Percentiles rank a stretch among this genome's conserved stretches.
Evolutionary conservation across 2,113 vertebrate species (phyloP).

Genomic region (Nothoprocta pentlandii): DNA sequence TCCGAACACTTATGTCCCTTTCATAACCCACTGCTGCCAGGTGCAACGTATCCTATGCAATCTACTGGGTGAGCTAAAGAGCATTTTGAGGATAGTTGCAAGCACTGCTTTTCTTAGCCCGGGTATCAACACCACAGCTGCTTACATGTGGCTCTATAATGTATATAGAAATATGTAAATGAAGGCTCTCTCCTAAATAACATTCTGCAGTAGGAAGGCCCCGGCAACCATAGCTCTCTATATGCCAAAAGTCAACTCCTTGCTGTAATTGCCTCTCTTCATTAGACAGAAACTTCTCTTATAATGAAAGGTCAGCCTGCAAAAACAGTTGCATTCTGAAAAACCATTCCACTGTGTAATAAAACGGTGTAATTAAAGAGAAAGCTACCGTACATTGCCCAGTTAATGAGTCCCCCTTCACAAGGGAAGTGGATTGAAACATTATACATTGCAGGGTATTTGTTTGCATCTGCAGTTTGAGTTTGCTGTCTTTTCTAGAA

Average conservation of each 20-base stretch:
- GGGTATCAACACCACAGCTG: neutral
- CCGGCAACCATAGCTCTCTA: constrained; percentile 62
- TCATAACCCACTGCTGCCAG: neutral
- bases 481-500: constrained; percentile 3
- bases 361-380: constrained; percentile 69
- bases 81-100: neutral
- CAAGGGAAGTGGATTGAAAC: constrained; percentile 63
- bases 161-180: constrained; percentile 57
- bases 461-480: constrained; percentile 46
- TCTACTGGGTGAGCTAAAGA: neutral
- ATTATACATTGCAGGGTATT: constrained; percentile 37
- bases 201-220: constrained; percentile 34
- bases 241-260: constrained; percentile 59
- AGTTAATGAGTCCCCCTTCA: constrained; percentile 69
- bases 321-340: constrained; percentile 65
- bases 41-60: neutral
- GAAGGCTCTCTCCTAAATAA: constrained; percentile 55
- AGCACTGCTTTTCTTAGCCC: neutral
- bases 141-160: constrained; percentile 8
- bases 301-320: constrained; percentile 69
- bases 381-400: constrained; percentile 69
- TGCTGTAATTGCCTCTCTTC: constrained; percentile 69
- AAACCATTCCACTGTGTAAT: constrained; percentile 57
- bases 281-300: constrained; percentile 67
- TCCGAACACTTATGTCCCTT: neutral